Conservation (phyloP, 2,888 invertebrate genomes). For the Cephus pygmeus region DNA sequence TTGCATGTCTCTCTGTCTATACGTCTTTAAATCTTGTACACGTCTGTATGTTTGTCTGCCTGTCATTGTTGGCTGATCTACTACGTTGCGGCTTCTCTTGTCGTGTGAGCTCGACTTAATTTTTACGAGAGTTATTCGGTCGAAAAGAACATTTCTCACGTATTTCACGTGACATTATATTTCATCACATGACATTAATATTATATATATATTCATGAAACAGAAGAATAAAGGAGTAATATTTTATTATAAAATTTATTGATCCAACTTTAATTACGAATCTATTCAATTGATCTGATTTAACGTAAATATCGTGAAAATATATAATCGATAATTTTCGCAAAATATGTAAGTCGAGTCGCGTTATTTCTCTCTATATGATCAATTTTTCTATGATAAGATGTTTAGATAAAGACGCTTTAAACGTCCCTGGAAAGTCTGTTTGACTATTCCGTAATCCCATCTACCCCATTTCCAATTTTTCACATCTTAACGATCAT, state of each 20-base stretch:
- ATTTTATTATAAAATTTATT: neutral
- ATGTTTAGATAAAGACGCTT: conserved; percentile 50
- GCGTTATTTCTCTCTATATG: conserved; percentile 51
- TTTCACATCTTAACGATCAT: conserved; percentile 8
- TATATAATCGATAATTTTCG: conserved; percentile 40
- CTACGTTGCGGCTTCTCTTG: conserved; percentile 14
- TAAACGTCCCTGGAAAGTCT: conserved; percentile 34
- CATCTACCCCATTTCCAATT: conserved; percentile 7
- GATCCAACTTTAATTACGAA: neutral
- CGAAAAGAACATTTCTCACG: conserved; percentile 16
- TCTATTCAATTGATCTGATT: neutral
- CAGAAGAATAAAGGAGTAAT: neutral
- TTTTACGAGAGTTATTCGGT: conserved; percentile 19
- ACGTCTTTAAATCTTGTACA: conserved; percentile 13
- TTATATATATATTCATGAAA: neutral
- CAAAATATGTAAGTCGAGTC: conserved; percentile 43
- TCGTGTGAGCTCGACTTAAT: conserved; percentile 20
- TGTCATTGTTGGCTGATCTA: conserved; percentile 14
- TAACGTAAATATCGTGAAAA: neutral
- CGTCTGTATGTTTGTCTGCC: conserved; percentile 10
- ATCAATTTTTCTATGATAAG: conserved; percentile 44
- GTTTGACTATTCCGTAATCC: neutral
- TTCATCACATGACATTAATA: too few relatives aligned
- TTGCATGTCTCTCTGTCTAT: conserved; percentile 11
- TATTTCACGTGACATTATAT: too few relatives aligned